A percentile compares a stretch with the other conserved stretches of the same genome.
Conservation (phyloP, 2,888 invertebrate species). For the Rhagonycha fulva region DNA sequence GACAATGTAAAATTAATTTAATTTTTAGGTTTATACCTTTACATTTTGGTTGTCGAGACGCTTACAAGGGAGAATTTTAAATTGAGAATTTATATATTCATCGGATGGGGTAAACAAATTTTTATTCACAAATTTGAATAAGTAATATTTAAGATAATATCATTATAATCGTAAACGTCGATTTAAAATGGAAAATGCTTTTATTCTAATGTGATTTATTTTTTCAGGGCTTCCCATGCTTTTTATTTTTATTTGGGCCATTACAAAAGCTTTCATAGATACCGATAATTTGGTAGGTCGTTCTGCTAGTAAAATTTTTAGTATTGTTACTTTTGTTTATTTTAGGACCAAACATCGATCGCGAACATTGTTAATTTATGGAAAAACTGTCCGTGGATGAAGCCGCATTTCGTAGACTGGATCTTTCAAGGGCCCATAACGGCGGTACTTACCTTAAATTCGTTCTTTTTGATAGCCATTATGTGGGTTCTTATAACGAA, state of each 20-base stretch:
- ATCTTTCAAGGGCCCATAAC: constrained; percentile 86
- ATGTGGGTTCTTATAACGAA: constrained; percentile 96
- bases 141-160: neutral
- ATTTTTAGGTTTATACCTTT: constrained; percentile 77
- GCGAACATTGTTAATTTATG: constrained; percentile 9
- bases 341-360: constrained; percentile 13
- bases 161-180: neutral
- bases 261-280: constrained; percentile 55
- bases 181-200: neutral
- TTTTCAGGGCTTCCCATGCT: constrained; percentile 62
- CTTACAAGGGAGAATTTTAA: constrained; percentile 86
- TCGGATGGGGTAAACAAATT: constrained; percentile 83
- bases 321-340: neutral
- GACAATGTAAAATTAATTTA: neutral
- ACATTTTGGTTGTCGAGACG: constrained; percentile 85
- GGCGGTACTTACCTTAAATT: constrained; percentile 79
- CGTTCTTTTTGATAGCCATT: constrained; percentile 79
- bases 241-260: constrained; percentile 61
- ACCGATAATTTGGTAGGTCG: constrained; percentile 24
- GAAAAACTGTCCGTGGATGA: constrained; percentile 73
- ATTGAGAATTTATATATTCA: constrained; percentile 76
- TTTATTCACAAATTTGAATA: constrained; percentile 13
- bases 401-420: constrained; percentile 81
- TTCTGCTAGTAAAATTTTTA: neutral
- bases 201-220: neutral